phyloP scores from a whole-genome alignment of 2,113 vertebrate species.

The Podarcis cretensis region DNA sequence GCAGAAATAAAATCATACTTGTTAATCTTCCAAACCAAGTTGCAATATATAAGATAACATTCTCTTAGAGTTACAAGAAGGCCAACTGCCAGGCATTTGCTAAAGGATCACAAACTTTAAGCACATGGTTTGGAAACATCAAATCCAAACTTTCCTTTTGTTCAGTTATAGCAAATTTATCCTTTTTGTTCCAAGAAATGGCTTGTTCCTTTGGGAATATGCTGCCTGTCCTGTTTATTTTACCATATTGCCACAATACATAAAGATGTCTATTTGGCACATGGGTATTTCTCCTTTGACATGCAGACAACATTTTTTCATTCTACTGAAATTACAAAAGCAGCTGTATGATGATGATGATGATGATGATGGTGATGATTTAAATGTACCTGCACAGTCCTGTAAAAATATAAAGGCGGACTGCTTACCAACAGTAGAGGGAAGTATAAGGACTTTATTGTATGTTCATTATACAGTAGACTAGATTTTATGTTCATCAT shows the following conservation, averaged over 20 bases:
- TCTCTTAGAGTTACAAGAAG: background rate
- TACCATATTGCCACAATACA: conserved; percentile 23
- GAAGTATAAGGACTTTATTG: conserved; percentile 13
- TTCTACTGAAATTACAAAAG: conserved; percentile 60
- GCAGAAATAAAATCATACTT: background rate
- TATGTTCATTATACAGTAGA: background rate
- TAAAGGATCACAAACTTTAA: background rate
- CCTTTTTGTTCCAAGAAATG: conserved; percentile 34
- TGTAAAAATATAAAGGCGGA: conserved; percentile 49
- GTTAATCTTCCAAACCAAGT: background rate
- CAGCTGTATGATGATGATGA: background rate
- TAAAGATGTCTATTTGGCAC: conserved; percentile 47
- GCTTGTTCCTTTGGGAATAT: conserved; percentile 40
- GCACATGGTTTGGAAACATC: background rate
- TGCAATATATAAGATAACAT: background rate
- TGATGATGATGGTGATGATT: too few species aligned
- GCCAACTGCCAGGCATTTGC: background rate
- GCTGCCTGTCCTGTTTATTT: conserved; percentile 15
- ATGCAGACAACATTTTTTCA: conserved; percentile 47
- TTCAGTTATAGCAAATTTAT: background rate
- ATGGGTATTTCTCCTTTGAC: conserved; percentile 57
- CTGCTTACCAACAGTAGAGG: conserved; percentile 26
- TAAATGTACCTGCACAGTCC: conserved; percentile 31
- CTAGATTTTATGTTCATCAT: conserved; percentile 25
- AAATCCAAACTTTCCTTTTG: conserved; percentile 6